Evolutionary conservation across 2,797 vertebrate genomes (phyloP).

Genomic region (Myotis findleyi): DNA sequence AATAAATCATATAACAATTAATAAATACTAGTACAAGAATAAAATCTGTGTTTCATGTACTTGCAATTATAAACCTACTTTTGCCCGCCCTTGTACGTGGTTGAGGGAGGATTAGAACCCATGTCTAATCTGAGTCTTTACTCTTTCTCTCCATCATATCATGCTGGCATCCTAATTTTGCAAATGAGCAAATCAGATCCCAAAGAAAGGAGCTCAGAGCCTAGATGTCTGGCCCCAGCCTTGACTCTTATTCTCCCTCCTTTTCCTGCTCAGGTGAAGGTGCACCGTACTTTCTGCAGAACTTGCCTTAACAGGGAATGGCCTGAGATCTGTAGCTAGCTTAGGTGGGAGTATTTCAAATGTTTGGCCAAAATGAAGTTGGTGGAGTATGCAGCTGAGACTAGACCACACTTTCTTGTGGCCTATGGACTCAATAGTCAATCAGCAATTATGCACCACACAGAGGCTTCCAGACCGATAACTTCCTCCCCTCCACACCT

Average conservation of each 20-base stretch:
- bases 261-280: not conserved
- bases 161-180: not conserved
- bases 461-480: not conserved
- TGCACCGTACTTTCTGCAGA: not conserved
- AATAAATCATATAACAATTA: not conserved
- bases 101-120: not conserved
- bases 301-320: not conserved
- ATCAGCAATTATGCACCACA: not conserved
- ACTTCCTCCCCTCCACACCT: not conserved
- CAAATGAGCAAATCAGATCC: constrained; percentile 38
- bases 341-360: constrained; percentile 26
- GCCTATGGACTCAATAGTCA: not conserved
- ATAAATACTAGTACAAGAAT: not conserved
- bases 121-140: not conserved
- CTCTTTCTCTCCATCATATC: not conserved
- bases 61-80: not conserved
- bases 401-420: not conserved
- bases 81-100: not conserved
- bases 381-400: not conserved
- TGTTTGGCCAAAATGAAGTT: constrained; percentile 31
- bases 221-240: not conserved
- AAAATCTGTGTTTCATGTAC: not conserved
- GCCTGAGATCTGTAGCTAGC: not conserved
- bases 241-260: not conserved
- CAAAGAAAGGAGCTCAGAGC: not conserved